Conservation (phyloP, 2,797 vertebrate species). For the Cryptoblepharus egeriae region DNA sequence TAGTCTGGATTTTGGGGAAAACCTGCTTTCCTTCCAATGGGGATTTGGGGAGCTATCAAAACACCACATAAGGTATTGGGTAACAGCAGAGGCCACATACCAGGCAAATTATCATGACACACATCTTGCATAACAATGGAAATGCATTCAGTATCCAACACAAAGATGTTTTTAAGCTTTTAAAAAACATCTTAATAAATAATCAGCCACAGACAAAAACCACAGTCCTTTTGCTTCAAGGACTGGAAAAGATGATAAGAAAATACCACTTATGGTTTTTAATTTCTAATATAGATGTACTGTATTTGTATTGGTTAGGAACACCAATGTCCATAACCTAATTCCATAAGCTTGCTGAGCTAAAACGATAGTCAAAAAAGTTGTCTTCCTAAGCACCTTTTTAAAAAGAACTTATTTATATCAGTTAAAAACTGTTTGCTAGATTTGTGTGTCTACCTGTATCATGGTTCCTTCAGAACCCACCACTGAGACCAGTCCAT, state of each 20-base stretch:
- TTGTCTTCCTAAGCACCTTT: neutral
- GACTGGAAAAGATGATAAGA: neutral
- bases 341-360: neutral
- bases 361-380: neutral
- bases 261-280: neutral
- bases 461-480: constrained; percentile 89
- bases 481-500: constrained; percentile 88
- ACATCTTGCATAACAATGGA: neutral
- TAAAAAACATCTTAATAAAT: neutral
- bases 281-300: no score
- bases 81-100: neutral
- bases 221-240: neutral
- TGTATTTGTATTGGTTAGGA: neutral
- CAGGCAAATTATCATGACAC: neutral
- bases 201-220: neutral
- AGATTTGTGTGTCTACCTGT: constrained; percentile 81
- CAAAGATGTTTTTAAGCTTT: neutral
- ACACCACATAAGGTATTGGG: neutral
- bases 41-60: neutral
- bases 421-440: neutral
- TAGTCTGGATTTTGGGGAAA: no score
- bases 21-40: neutral
- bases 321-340: neutral
- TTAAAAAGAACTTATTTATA: neutral
- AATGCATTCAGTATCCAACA: no score